Base-by-base conservation (phyloP, 2,888 invertebrate genomes). In the Rhopalosiphum nymphaeae region DNA sequence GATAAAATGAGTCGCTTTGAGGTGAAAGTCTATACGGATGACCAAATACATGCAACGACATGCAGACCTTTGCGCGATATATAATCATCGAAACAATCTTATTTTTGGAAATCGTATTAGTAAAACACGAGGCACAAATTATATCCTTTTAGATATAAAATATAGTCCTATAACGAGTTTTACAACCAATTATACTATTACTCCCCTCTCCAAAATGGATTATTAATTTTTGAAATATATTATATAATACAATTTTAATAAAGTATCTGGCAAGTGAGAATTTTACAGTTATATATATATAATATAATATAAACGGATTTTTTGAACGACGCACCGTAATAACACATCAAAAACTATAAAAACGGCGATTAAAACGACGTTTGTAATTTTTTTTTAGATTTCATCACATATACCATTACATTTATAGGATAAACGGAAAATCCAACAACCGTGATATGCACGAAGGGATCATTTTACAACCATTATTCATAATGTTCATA, bases 401-500 rank as follows among this genome's bases (percentile, higher is more conserved):
- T 78, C 16, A 16, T 78, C 36, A 36, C 67, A 78, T 36, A 49
- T 56, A 53, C 49, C 25, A 36, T 89, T 89, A 61, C 57, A 44
- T n/a, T 44, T 42, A 91, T 91, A 53, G 78, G 36, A 56, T 86
- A 92, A 86, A 46, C 57, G 36, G 44, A 61, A 92, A 86, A 84
- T 91, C 53, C 46, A 36, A 86, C 57, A 86, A 86, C 46, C 57
- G 42, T n/a, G 29, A 86, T 86, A 56, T n/a, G 44, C 29, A 42
- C 42, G 26, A 57, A 91, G 46, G 44, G 85, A 91, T 44, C 78
- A 25, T 53, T 91, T 91, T 49, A 91, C 78, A 78, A 78, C 61
- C 78, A 53, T 42, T 91, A 53, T 91, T 78, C 91, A 91, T 67
- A 78, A 53, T 53, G 78, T 36, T 78, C 78, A 42, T 91, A 78